Evolutionary conservation across 2,888 invertebrate genomes (phyloP), one percentile per base, ranked within the genome.

Genomic region (Horisme vitalbata): DNA sequence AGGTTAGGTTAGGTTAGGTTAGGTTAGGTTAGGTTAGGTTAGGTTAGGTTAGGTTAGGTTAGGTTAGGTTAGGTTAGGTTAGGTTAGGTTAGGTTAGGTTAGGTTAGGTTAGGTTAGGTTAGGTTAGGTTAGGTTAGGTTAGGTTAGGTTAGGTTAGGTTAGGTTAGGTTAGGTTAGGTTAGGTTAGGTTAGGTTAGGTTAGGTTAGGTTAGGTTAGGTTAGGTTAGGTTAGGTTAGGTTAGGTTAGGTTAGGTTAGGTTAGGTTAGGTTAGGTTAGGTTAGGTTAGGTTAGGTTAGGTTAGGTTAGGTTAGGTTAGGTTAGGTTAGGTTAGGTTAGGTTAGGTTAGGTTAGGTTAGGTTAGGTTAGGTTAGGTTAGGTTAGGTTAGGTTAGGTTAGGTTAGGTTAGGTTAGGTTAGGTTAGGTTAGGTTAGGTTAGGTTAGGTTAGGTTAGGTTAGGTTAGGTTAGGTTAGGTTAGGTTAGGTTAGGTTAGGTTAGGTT

Each of bases 1-100:
- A 24, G 24, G 24, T 24, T 24, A 24, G 24, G 24, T 24, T 24
- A 24, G 24, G 24, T 24, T 24, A 24, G 24, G 24, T 24, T 24
- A 24, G 24, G 24, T 24, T 24, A 24, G 24, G 24, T 24, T 24
- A 24, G 24, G 24, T 24, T 24, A 24, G 24, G 24, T 24, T 24
- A 24, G 24, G 24, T 24, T 24, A 24, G 24, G 24, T 24, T 24
- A 24, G 24, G 24, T 24, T 24, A 24, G 24, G 24, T 24, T 24
- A 24, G 24, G 24, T 24, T 24, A 24, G 24, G 24, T 24, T 24
- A 24, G 24, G 24, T 24, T 24, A 24, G 24, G 24, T 24, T 24
- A 24, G 24, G 24, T 24, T 24, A 24, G 24, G 24, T 24, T 24
- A 24, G 24, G 24, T 24, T 24, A 24, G 24, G 24, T 24, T 24